Conservation (phyloP, 2,888 invertebrate species). For the Hemithea aestivaria region DNA sequence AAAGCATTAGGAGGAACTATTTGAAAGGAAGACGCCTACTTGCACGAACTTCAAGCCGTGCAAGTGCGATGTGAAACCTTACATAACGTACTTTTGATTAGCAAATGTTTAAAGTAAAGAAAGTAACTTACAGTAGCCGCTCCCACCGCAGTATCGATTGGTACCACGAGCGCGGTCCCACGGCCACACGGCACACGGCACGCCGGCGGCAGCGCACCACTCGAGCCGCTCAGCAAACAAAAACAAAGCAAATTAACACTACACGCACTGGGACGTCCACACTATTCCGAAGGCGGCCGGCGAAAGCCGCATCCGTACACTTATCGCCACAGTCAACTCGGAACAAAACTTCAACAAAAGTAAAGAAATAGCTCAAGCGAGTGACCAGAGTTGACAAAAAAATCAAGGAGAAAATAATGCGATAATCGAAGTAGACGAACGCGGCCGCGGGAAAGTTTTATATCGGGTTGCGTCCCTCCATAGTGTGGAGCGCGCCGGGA, state of each 20-base stretch:
- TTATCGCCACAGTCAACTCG: constrained; percentile 54
- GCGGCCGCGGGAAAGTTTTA: constrained; percentile 71
- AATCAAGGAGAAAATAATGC: constrained; percentile 20
- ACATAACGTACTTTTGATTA: constrained; percentile 14
- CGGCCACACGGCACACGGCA: constrained; percentile 26
- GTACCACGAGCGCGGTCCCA: constrained; percentile 64
- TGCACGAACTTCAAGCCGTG: no score
- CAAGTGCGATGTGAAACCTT: constrained; percentile 4
- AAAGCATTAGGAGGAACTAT: no score
- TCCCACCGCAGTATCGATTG: constrained; percentile 75
- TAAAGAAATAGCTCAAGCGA: constrained; percentile 48
- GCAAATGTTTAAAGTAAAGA: constrained; percentile 20
- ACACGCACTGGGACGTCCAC: constrained; percentile 62
- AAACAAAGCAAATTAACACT: constrained; percentile 71
- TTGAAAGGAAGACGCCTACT: no score
- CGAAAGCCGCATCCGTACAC: constrained; percentile 58
- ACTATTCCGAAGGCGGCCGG: constrained; percentile 53
- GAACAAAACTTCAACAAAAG: constrained; percentile 51
- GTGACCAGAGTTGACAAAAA: constrained; percentile 28
- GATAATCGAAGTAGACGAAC: constrained; percentile 30
- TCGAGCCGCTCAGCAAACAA: constrained; percentile 60
- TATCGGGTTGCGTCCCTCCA: constrained; percentile 59
- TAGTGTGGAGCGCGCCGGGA: constrained; percentile 59
- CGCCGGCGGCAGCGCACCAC: constrained; percentile 43
- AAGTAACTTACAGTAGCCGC: constrained; percentile 67